Evolutionary conservation across 1,140 invertebrate species (phyloP).

Genomic region (Ceratina japonica): DNA sequence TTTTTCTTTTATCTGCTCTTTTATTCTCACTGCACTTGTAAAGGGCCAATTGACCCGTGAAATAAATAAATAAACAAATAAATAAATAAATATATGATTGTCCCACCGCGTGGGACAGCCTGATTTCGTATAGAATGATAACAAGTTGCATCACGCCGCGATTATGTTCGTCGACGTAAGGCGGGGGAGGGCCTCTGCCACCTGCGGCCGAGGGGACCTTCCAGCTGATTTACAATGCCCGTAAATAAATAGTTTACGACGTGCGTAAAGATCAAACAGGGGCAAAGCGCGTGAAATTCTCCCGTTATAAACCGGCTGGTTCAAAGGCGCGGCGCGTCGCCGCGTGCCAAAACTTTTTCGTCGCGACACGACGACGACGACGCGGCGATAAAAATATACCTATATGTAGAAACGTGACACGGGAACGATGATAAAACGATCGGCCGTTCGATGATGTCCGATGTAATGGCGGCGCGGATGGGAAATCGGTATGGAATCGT

Average conservation of each 20-base stretch:
- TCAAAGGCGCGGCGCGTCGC: neutral
- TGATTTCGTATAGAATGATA: too few species aligned
- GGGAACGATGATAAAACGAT: neutral
- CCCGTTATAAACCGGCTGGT: neutral
- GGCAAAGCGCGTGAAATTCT: neutral
- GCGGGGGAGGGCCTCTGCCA: too few species aligned
- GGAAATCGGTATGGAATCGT: neutral
- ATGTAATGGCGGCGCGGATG: neutral
- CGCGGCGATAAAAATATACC: constrained; percentile 18
- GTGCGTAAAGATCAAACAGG: constrained; percentile 11
- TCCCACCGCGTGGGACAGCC: too few species aligned
- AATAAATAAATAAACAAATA: too few species aligned
- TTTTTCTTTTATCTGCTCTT: too few species aligned
- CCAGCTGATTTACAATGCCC: neutral
- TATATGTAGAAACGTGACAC: neutral
- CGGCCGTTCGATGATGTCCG: neutral
- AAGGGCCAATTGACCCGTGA: too few species aligned
- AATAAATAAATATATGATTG: too few species aligned
- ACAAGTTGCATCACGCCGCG: too few species aligned
- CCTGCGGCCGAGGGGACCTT: too few species aligned
- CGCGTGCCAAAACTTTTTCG: constrained; percentile 14
- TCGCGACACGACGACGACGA: neutral
- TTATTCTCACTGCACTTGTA: too few species aligned
- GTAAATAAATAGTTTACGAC: constrained; percentile 19
- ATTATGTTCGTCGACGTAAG: neutral